Base-by-base conservation (phyloP, 2,113 vertebrate species). In the Alouatta palliata region DNA sequence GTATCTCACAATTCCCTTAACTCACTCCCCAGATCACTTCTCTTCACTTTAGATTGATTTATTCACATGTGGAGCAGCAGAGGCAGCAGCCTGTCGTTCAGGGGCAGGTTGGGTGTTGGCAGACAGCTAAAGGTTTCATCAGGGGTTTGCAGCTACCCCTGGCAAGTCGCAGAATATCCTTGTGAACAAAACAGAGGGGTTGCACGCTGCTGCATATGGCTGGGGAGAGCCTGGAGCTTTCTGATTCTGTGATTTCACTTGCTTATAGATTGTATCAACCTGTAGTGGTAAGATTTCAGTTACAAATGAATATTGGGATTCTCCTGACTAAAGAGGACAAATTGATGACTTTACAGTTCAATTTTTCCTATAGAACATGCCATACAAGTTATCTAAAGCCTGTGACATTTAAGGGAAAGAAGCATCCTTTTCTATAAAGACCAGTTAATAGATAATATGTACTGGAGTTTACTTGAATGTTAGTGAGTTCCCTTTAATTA, bases 191-290 rank as follows among this genome's bases (percentile, higher is more conserved):
- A 30, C 37, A 45, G 30, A n/a, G 27, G n/a, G 11, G 40, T 32
- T 40, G 1, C 2, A 17, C 14, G 35, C 12, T 3, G 0, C 40
- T 19, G 70, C 12, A 4, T 4, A 25, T 71, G 14, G 4, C 5
- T 2, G 16, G 20, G 43, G 61, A 91, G 37, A 52, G 47, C 14
- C 5, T 23, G 23, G 16, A 12, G 58, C 77, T 54, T 40, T 73
- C 32, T 0, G 8, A 21, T 25, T 58, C 37, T 45, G 52, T 54
- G 27, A 17, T 40, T 83, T 37, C 47, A 52, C 35, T n/a, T 40
- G 64, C 23, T 30, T 75, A 13, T 2, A 45, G 47, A 30, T 11
- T 87, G 43, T 32, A 1, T 32, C 7, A 5, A 61, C 40, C 14
- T 14, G 6, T 2, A 35, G 58, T 27, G 70, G n/a, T 32, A 23